Base-by-base conservation (phyloP, 2,113 vertebrate genomes). In the Limnothrissa miodon region DNA sequence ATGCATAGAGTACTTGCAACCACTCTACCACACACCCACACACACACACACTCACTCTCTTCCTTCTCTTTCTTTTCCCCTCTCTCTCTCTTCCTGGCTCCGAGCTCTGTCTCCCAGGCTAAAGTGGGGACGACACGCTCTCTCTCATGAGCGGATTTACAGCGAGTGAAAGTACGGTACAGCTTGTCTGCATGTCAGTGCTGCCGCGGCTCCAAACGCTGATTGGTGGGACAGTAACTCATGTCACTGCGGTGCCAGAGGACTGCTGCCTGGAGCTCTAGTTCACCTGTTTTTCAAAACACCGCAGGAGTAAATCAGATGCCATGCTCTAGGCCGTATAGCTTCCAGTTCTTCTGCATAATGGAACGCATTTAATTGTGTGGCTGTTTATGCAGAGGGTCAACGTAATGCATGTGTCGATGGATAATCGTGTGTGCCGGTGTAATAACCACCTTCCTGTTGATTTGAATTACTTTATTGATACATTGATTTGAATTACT, bases 51-150 rank as follows among this genome's bases (percentile, higher is more conserved):
- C 25, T 36, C 62, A 15, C 25, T 29, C 62, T 66, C 62, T 66
- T 66, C 62, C 1, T 25, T 29, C 25, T 66, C 4, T 66, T 15
- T 33, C 25, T 33, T 11, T 66, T 25, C 29, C 45, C 44, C 53
- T 29, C 45, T 29, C 6, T 15, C 21, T 29, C 23, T 46, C 29
- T 81, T 66, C 79, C 62, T 95, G 92, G 93, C 87, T 90, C 82
- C 10, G n/a, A 62, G 23, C 59, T 62, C 59, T 62, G n/a, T 62
- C 59, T 62, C 59, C n/a, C 9, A 29, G 59, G 70, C 79, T 25
- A 62, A 80, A 81, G 81, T 39, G 45, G 56, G 81, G 36, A 66
- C 82, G 78, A 83, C 36, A 48, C 82, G 11, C 15, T 29, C 78
- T 62, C 29, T 80, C 44, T 42, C 36, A 33, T 48, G n/a, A 82